These are phyloP conservation scores for Motacilla tschutschensis DNA, from an alignment of 2,113 vertebrate genomes.

Conservation along the genomic window DNA sequence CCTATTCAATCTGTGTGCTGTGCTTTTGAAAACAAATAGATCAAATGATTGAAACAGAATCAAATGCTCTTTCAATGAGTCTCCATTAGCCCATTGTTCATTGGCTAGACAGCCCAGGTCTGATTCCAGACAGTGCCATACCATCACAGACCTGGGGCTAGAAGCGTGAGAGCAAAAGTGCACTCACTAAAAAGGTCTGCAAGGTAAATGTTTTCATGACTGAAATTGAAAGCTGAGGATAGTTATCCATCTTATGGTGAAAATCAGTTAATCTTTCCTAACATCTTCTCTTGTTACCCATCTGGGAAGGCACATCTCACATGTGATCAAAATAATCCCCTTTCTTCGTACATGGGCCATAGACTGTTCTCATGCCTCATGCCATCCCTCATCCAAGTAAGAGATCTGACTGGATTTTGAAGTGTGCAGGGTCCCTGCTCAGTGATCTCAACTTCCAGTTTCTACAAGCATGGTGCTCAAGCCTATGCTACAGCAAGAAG, in stretches of 20 bases:
- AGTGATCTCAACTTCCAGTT: neutral
- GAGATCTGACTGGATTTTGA: neutral
- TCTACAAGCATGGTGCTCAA: neutral
- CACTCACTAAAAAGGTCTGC: neutral
- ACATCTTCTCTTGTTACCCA: neutral
- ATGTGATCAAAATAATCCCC: neutral
- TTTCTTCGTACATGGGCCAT: neutral
- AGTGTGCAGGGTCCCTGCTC: neutral
- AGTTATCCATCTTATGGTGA: neutral
- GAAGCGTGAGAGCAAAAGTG: neutral
- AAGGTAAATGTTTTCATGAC: slow-evolving; percentile 4
- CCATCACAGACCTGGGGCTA: neutral
- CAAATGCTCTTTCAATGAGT: neutral
- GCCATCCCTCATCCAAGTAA: neutral
- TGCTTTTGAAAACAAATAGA: slow-evolving; percentile 11
- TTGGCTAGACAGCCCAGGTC: slow-evolving; percentile 23
- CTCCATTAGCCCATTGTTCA: neutral
- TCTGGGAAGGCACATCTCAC: neutral
- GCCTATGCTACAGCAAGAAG: neutral
- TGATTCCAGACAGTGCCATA: neutral
- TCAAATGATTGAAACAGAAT: slow-evolving; percentile 36
- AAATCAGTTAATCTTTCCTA: neutral
- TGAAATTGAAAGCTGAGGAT: neutral
- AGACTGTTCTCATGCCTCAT: neutral
- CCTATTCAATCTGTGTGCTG: neutral